phyloP scores from a whole-genome alignment of 2,113 vertebrate genomes.

The Entosphenus tridentatus region DNA sequence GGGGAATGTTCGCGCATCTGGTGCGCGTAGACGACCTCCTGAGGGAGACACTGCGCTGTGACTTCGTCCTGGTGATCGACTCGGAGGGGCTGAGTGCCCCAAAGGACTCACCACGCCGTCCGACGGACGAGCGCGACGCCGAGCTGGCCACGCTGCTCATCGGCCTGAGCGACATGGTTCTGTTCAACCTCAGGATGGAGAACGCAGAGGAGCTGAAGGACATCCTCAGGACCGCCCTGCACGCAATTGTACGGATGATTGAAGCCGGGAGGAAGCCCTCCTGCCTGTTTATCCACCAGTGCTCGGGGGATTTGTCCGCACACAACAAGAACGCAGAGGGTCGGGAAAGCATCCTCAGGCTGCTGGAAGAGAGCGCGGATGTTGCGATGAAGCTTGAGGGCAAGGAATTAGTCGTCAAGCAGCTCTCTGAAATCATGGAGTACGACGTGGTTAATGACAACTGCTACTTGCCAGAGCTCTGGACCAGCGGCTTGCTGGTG shows the following conservation, averaged over 20 bases:
- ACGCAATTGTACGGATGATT: conserved; percentile 29
- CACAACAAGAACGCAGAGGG: conserved; percentile 14
- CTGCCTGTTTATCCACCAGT: conserved; percentile 18
- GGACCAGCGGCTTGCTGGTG: conserved; percentile 28
- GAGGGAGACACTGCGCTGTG: conserved; percentile 10
- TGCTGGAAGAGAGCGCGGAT: conserved; percentile 17
- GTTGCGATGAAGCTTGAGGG: conserved; percentile 15
- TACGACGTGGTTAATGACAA: conserved; percentile 19
- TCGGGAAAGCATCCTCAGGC: conserved; percentile 16
- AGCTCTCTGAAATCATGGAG: conserved; percentile 24
- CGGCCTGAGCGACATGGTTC: conserved; percentile 14
- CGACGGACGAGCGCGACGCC: conserved; percentile 13
- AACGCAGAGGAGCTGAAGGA: conserved; percentile 18
- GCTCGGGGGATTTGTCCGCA: conserved; percentile 10
- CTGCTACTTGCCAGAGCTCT: conserved; percentile 24
- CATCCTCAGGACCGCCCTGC: conserved; percentile 26
- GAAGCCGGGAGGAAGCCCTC: conserved; percentile 16
- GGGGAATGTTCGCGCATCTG: conserved; percentile 7
- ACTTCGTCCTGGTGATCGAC: conserved; percentile 13
- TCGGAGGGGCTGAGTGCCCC: conserved; percentile 5
- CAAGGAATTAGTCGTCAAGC: background rate
- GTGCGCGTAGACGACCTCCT: background rate
- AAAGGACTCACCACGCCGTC: conserved; percentile 1
- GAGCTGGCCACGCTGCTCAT: conserved; percentile 19
- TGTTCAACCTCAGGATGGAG: conserved; percentile 22